These are phyloP conservation scores for Drosophila tsacasi DNA, from an alignment of 1,140 invertebrate genomes.

Conservation along the genomic window DNA sequence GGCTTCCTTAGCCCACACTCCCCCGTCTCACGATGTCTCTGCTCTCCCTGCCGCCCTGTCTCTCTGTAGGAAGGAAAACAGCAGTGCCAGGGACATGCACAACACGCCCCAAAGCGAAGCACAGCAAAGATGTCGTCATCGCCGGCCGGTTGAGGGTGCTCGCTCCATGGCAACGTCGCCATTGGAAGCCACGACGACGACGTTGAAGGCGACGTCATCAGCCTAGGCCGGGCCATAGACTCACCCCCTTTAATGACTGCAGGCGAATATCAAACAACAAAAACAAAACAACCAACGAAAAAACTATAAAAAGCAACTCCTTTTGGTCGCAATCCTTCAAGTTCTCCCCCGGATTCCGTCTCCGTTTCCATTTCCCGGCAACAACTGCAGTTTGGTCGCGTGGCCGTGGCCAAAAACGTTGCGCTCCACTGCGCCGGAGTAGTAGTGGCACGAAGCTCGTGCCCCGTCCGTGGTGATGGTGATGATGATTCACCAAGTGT, in stretches of 20 bases:
- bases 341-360: slow-evolving; percentile 4
- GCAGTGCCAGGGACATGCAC: slow-evolving; percentile 39
- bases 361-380: slow-evolving; percentile 20
- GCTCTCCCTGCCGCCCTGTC: neutral
- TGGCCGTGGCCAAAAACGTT: slow-evolving; percentile 47
- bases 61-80: slow-evolving; percentile 16
- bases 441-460: slow-evolving; percentile 33
- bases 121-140: slow-evolving; percentile 76
- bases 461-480: neutral
- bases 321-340: slow-evolving; percentile 52
- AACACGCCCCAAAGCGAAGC: slow-evolving; percentile 53
- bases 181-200: slow-evolving; percentile 31
- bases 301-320: slow-evolving; percentile 52
- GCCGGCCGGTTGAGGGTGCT: slow-evolving; percentile 21
- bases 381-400: slow-evolving; percentile 67
- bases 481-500: slow-evolving; percentile 48
- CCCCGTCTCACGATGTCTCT: neutral
- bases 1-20: neutral
- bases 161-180: slow-evolving; percentile 68
- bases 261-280: slow-evolving; percentile 13
- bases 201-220: slow-evolving; percentile 55
- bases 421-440: slow-evolving; percentile 54
- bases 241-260: slow-evolving; percentile 22
- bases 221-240: slow-evolving; percentile 24
- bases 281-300: neutral